phyloP scores from a whole-genome alignment of 2,888 invertebrate species.

The Troglohyphantes excavatus region DNA sequence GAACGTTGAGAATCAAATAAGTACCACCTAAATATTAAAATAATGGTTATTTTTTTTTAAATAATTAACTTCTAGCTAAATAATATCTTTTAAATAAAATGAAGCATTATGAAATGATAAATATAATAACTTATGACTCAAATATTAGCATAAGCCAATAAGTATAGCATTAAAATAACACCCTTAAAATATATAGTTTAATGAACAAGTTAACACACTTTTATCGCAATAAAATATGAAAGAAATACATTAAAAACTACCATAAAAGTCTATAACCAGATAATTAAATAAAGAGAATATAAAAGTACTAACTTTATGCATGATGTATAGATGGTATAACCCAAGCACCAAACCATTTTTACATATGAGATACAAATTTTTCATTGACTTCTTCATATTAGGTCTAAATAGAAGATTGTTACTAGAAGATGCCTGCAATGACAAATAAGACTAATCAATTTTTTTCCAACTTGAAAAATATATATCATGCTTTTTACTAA shows the following conservation, averaged over 20 bases:
- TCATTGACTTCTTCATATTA: constrained; percentile 48
- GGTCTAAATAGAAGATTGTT: constrained; percentile 1
- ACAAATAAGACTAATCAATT: constrained; percentile 6
- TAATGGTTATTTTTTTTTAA: no score
- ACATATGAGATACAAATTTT: constrained; percentile 59
- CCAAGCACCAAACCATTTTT: constrained; percentile 52
- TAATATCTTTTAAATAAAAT: no score
- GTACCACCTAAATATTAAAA: no score
- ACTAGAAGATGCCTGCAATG: constrained; percentile 19
- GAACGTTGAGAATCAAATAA: no score
- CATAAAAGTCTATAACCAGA: no score
- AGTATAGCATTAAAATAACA: no score
- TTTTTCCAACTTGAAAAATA: background rate
- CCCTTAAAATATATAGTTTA: background rate
- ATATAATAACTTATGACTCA: background rate
- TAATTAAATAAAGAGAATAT: background rate
- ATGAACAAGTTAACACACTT: no score
- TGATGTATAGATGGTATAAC: constrained; percentile 63
- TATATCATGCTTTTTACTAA: background rate
- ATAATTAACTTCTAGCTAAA: no score
- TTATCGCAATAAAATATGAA: background rate
- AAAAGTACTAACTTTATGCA: constrained; percentile 47
- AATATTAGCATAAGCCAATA: no score
- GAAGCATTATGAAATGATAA: background rate
- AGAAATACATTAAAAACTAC: background rate